Conservation (phyloP, 2,888 invertebrate genomes). For the Tenthredo livida region DNA sequence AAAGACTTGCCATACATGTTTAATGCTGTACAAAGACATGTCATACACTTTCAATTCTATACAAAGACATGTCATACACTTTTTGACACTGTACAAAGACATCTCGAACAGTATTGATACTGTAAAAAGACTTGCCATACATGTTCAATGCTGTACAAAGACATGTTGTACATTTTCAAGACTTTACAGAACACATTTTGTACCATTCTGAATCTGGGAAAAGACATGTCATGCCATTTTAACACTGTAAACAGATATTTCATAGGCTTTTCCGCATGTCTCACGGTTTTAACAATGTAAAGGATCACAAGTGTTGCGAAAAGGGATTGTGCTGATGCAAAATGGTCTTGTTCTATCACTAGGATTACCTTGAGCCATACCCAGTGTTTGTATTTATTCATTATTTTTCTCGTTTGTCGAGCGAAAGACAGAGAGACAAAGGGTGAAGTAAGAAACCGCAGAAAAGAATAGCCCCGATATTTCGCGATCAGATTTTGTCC, state of each 20-base stretch:
- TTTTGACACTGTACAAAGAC: background rate
- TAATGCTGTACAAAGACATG: background rate
- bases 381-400: background rate
- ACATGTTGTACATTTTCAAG: background rate
- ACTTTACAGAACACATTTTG: background rate
- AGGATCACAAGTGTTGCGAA: background rate
- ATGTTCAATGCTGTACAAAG: no score
- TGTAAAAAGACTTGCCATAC: background rate
- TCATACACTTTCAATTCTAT: background rate
- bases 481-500: constrained; percentile 44
- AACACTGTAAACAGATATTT: background rate
- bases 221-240: background rate
- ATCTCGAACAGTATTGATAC: background rate
- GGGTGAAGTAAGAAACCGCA: background rate
- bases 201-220: background rate
- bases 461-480: constrained; percentile 20
- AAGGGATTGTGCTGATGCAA: background rate
- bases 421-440: background rate
- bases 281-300: background rate
- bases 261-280: background rate
- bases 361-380: background rate
- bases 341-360: background rate
- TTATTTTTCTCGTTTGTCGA: background rate
- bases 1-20: background rate
- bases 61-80: background rate